Base-by-base conservation (phyloP, 2,797 vertebrate species). In the Diglossa cyanea region DNA sequence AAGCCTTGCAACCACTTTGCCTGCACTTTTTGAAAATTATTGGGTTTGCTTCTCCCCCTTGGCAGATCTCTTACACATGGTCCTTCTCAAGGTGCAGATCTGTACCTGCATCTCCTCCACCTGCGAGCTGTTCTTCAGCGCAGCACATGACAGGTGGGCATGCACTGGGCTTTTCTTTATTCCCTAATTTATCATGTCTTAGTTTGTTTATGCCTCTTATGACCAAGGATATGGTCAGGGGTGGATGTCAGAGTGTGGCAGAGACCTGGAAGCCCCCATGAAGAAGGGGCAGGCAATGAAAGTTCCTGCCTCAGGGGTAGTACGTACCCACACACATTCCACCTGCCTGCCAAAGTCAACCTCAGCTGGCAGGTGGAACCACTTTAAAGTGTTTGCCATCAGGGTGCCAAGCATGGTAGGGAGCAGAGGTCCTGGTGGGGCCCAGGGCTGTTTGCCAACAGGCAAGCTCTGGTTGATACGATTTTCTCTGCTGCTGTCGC, bases 111-210 rank as follows among this genome's bases (percentile, higher is more conserved):
- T 37, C 61, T 76, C 18, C 19, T 54, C 24, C 31, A 40, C 51
- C 17, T 30, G 24, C 15, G 18, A 86, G 10, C 7, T 3, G 0
- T 14, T 37, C 30, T 42, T 54, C 42, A 74, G 40, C 2, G 1
- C n/a, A 54, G 53, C 53, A n/a, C 51, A 54, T n/a, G 30, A 54
- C 51, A n/a, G 51, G 51, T 54, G 19, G 19, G 31, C 31, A 9
- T 21, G 31, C 31, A 54, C 19, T 54, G 31, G 53, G 6, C 19
- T 54, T 54, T n/a, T 21, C 19, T 21, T 54, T 21, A 54, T 9
- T 54, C 61, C 31, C 73, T 61, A 35, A 18, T 53, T 51, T 57
- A 4, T 35, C 25, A n/a, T 3, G 2, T 40, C 47, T 62, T 39
- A 3, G 10, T n/a, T 20, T 76, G 7, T 28, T 86, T 28, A 39